These are phyloP conservation scores for Coelinius sp. DNA, from an alignment of 2,888 invertebrate species.

Conservation along the genomic window DNA sequence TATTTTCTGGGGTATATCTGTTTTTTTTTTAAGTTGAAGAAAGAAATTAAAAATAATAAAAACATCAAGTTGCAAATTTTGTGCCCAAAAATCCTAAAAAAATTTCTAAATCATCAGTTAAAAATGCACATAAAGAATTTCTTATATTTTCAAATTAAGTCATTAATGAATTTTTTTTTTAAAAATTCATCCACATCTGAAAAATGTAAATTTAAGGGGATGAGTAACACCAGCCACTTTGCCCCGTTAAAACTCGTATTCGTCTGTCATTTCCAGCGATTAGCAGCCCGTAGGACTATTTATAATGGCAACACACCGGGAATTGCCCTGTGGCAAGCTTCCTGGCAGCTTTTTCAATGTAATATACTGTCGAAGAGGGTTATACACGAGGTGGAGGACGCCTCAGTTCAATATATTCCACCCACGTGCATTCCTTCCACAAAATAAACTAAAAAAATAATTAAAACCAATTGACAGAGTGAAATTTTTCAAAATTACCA, in stretches of 20 bases:
- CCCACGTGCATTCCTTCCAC: conserved; percentile 48
- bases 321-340: conserved; percentile 28
- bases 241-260: conserved; percentile 9
- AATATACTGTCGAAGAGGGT: conserved; percentile 20
- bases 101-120: too few species aligned
- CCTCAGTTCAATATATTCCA: conserved; percentile 54
- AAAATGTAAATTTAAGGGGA: background rate
- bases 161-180: too few species aligned
- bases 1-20: background rate
- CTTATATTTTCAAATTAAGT: too few species aligned
- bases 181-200: background rate
- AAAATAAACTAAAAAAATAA: background rate
- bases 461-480: too few species aligned
- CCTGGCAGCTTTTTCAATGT: conserved; percentile 15
- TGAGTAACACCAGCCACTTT: conserved; percentile 11
- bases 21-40: background rate
- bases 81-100: too few species aligned
- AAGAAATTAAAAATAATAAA: too few species aligned
- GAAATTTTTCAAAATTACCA: background rate
- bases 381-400: conserved; percentile 49
- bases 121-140: too few species aligned
- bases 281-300: conserved; percentile 1
- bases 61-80: too few species aligned
- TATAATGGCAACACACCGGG: conserved; percentile 26
- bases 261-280: conserved; percentile 14